A percentile compares a stretch with the other conserved stretches of the same genome.
Evolutionary conservation across 2,797 vertebrate species (phyloP).

Genomic region (Lepus townsendii): DNA sequence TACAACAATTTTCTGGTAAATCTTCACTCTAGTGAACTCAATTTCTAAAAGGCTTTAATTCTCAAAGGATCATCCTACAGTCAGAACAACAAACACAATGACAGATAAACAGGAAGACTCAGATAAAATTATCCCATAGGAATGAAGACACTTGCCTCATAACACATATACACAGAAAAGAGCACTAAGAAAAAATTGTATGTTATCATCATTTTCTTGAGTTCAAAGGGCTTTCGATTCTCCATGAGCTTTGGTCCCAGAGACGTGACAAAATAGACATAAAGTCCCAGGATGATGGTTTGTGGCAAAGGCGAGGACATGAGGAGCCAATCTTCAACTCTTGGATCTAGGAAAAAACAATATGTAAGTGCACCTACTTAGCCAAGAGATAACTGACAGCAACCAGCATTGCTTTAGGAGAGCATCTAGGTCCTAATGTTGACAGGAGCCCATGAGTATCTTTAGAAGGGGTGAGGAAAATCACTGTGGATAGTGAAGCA

Average conservation of each 20-base stretch:
- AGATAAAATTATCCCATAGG: slow-evolving; percentile 62
- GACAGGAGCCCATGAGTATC: not conserved
- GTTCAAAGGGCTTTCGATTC: slow-evolving; percentile 96
- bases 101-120: slow-evolving; percentile 41
- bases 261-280: slow-evolving; percentile 95
- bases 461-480: not conserved
- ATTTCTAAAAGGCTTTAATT: slow-evolving; percentile 63
- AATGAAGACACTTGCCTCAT: slow-evolving; percentile 93
- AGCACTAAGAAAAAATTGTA: slow-evolving; percentile 96
- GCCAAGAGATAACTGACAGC: not conserved
- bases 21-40: not conserved
- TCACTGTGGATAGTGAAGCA: not conserved
- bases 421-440: not conserved
- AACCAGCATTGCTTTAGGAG: slow-evolving; percentile 31
- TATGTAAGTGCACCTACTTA: not conserved
- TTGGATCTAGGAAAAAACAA: slow-evolving; percentile 90
- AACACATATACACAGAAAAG: slow-evolving; percentile 96
- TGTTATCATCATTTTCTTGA: slow-evolving; percentile 92
- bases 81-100: slow-evolving; percentile 30
- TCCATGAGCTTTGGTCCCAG: slow-evolving; percentile 97
- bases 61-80: not conserved
- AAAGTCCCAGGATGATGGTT: slow-evolving; percentile 92
- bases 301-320: slow-evolving; percentile 97
- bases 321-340: slow-evolving; percentile 93
- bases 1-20: not conserved